Conservation (phyloP, 2,797 vertebrate genomes). For the Apogon talboti region DNA sequence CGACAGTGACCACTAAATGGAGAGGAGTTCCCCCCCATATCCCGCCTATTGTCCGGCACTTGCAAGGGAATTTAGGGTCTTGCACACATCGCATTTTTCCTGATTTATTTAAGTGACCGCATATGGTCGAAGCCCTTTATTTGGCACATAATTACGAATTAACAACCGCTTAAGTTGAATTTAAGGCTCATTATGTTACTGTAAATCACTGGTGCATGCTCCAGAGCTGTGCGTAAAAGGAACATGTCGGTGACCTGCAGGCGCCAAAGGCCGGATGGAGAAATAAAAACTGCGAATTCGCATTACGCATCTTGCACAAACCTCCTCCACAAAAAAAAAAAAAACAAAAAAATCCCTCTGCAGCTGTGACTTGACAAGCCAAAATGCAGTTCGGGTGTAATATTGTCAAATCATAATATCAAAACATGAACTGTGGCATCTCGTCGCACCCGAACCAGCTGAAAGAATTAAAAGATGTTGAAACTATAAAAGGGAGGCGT, state of each 20-base stretch:
- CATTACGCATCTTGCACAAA: slow-evolving; percentile 7
- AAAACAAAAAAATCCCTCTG: not conserved
- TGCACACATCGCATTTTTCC: slow-evolving; percentile 65
- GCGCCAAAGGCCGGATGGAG: not conserved
- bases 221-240: slow-evolving; percentile 34
- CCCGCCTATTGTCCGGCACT: slow-evolving; percentile 76
- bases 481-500: slow-evolving; percentile 82
- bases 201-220: slow-evolving; percentile 75
- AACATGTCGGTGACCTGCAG: slow-evolving; percentile 23
- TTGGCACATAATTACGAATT: slow-evolving; percentile 75
- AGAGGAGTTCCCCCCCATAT: slow-evolving; percentile 83
- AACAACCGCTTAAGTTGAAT: slow-evolving; percentile 68
- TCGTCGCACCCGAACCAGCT: slow-evolving; percentile 64
- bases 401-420: slow-evolving; percentile 33
- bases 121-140: slow-evolving; percentile 71
- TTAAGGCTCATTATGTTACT: slow-evolving; percentile 76
- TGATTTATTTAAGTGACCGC: slow-evolving; percentile 85
- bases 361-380: no score
- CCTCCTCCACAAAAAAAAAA: not conserved
- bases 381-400: slow-evolving; percentile 18
- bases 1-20: slow-evolving; percentile 78
- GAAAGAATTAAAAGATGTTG: slow-evolving; percentile 83
- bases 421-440: slow-evolving; percentile 40
- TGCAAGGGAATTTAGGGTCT: slow-evolving; percentile 72
- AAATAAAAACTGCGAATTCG: not conserved